Evolutionary conservation across 2,113 vertebrate genomes (phyloP).

Genomic region (Lepisosteus oculatus): DNA sequence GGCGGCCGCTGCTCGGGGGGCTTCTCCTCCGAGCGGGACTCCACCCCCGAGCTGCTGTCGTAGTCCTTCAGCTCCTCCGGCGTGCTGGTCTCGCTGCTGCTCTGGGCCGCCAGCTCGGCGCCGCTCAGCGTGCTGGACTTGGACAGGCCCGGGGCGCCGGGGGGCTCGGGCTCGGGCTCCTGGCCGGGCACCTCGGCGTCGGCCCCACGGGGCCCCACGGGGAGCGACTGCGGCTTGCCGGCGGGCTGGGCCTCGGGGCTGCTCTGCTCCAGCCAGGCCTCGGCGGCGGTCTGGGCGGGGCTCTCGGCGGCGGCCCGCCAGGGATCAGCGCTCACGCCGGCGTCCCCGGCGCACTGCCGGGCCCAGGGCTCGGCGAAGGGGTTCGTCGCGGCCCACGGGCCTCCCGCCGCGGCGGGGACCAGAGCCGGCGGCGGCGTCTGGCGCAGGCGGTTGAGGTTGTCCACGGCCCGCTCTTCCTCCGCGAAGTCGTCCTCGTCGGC

Average conservation of each 20-base stretch:
- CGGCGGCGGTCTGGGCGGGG: slow-evolving; percentile 39
- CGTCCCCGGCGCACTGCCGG: slow-evolving; percentile 51
- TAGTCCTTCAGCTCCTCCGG: slow-evolving; percentile 70
- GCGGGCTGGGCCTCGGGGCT: background rate
- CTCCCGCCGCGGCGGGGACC: slow-evolving; percentile 40
- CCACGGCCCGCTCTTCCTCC: slow-evolving; percentile 58
- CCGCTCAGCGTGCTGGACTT: slow-evolving; percentile 68
- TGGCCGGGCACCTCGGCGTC: slow-evolving; percentile 29
- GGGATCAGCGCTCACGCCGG: slow-evolving; percentile 44
- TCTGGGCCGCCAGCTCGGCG: slow-evolving; percentile 69
- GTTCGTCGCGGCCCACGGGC: slow-evolving; percentile 56
- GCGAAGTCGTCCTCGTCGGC: slow-evolving; percentile 67
- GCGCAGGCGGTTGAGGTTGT: slow-evolving; percentile 58
- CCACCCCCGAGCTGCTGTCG: slow-evolving; percentile 64
- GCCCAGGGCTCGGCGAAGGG: slow-evolving; percentile 51
- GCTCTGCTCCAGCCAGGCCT: slow-evolving; percentile 37
- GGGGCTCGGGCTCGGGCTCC: slow-evolving; percentile 16
- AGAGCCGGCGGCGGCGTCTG: slow-evolving; percentile 35
- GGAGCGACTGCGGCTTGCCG: slow-evolving; percentile 20
- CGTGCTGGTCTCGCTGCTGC: slow-evolving; percentile 70
- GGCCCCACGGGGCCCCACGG: slow-evolving; percentile 16
- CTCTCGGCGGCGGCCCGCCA: slow-evolving; percentile 37
- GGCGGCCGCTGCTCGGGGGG: slow-evolving; percentile 45
- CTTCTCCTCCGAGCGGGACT: slow-evolving; percentile 63
- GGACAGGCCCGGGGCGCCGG: slow-evolving; percentile 41